Base-by-base conservation (phyloP, 2,797 vertebrate species). In the Phalloptychus januarius region DNA sequence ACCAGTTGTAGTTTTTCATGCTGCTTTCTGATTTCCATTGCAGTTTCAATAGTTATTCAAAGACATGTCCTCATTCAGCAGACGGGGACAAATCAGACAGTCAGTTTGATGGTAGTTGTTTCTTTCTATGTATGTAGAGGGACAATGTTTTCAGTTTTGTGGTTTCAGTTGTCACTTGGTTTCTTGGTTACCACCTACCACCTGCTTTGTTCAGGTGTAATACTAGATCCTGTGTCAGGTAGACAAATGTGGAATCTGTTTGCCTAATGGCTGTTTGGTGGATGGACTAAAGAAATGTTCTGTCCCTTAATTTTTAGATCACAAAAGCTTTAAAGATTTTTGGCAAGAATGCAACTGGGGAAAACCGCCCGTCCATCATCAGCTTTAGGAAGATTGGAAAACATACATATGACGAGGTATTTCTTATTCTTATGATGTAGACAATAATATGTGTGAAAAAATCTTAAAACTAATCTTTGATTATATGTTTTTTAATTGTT, bases 371-470 rank as follows among this genome's bases (percentile, higher is more conserved):
- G 94, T 77, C 88, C 95, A 50, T 91, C 87, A 78, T 96, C 96
- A 74, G 95, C 96, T 73, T 87, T 89, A 74, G 95, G 95, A 79
- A 95, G 92, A 80, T 92, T 97, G 83, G 92, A 97, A 92, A 95
- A 93, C 12, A 83, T 77, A 52, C 82, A 80, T 44, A 77, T 83
- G 50, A 83, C 74, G 90, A 97, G 95, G 96, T 97, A 96, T 82
- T 85, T 52, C 67, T 33, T 56, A 79, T 3, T 38, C 65, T 85
- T 36, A 0, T 82, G 1, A 2, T 70, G 7, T n/a, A 31, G 63
- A 45, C 23, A 25, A 52, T 71, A 8, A 33, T 4, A 18, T 13
- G 20, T 48, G 7, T 7, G 3, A 36, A 13, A 46, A 11, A 16
- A 15, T 10, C 11, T 13, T 44, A 7, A 4, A 33, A 45, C n/a